These are phyloP conservation scores for Linyphia triangularis DNA, from an alignment of 2,888 invertebrate genomes.

Conservation along the genomic window DNA sequence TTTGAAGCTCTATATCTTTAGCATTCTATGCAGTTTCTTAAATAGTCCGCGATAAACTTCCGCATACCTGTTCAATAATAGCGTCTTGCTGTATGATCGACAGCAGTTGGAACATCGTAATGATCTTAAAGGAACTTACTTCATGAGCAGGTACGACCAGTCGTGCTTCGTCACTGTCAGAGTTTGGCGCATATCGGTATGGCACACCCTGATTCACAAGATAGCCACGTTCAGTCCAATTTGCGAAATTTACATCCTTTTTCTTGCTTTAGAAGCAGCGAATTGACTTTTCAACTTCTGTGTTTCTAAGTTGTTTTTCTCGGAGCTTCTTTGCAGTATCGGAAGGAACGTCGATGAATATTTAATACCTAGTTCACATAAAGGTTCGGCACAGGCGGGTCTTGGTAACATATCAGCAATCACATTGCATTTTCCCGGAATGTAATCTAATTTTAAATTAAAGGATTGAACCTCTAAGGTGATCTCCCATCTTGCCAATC, in stretches of 20 bases:
- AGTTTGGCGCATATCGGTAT: not conserved
- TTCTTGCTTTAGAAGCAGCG: too few relatives aligned
- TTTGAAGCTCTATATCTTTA: not conserved
- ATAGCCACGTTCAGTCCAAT: not conserved
- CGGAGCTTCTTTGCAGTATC: too few relatives aligned
- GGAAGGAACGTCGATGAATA: too few relatives aligned
- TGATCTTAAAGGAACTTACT: not conserved
- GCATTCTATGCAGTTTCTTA: slow-evolving; percentile 51
- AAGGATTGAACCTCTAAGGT: too few relatives aligned
- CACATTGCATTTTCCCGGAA: too few relatives aligned
- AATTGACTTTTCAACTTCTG: too few relatives aligned
- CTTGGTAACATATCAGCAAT: too few relatives aligned
- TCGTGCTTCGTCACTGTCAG: not conserved
- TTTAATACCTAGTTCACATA: too few relatives aligned
- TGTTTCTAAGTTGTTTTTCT: too few relatives aligned
- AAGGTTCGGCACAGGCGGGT: too few relatives aligned
- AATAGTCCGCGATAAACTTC: slow-evolving; percentile 14
- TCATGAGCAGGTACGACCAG: not conserved
- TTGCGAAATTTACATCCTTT: not conserved
- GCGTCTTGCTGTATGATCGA: not conserved
- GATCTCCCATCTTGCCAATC: too few relatives aligned
- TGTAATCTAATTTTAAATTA: too few relatives aligned
- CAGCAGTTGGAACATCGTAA: not conserved
- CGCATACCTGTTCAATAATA: not conserved
- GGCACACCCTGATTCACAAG: not conserved